Evolutionary conservation across 2,888 invertebrate species (phyloP).

Genomic region (Hydriomena furcata): DNA sequence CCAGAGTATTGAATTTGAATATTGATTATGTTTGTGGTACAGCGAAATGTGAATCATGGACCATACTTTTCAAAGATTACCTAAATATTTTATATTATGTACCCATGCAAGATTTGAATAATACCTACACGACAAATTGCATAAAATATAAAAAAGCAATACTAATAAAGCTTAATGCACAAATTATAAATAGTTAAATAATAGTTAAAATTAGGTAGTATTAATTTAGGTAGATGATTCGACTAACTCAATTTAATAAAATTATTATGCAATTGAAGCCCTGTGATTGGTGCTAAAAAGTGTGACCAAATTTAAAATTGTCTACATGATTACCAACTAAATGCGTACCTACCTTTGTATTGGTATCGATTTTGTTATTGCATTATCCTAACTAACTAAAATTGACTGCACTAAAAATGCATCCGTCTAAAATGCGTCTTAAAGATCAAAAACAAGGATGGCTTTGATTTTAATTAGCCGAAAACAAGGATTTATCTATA

Average conservation of each 20-base stretch:
- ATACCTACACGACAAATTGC: conserved; percentile 12
- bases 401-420: too few species aligned
- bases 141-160: conserved; percentile 24
- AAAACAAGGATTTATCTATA: too few species aligned
- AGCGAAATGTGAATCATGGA: conserved; percentile 1
- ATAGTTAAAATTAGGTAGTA: conserved; percentile 12
- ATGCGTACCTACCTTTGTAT: too few species aligned
- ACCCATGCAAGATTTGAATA: too few species aligned
- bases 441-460: too few species aligned
- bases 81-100: conserved; percentile 2
- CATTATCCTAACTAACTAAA: too few species aligned
- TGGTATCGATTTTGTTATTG: too few species aligned
- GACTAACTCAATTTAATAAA: background rate
- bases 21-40: conserved; percentile 6
- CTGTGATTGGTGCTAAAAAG: conserved; percentile 10
- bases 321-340: too few species aligned
- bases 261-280: background rate
- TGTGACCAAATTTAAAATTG: conserved; percentile 3
- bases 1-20: too few species aligned
- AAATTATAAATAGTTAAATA: conserved; percentile 18
- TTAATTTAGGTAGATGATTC: conserved; percentile 2
- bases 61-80: conserved; percentile 5
- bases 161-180: conserved; percentile 29
- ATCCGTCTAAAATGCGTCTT: too few species aligned
- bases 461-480: too few species aligned